phyloP scores from a whole-genome alignment of 2,113 vertebrate species.

The Aix galericulata region DNA sequence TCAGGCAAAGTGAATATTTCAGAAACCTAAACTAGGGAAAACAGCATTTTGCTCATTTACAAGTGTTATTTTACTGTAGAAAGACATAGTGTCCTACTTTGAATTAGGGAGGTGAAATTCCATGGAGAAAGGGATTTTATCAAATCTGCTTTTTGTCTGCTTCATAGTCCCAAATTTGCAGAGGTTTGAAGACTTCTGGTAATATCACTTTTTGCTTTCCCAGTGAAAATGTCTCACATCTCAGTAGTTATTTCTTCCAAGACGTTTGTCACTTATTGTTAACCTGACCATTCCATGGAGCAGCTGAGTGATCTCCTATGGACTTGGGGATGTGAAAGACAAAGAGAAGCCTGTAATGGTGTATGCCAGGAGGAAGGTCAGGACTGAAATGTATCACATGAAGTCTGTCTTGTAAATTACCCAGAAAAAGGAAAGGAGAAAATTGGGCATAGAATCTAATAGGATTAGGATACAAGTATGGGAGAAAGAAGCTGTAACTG shows the following conservation, averaged over 20 bases:
- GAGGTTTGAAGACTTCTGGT: neutral
- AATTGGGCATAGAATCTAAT: neutral
- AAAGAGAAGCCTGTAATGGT: neutral
- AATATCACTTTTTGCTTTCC: neutral
- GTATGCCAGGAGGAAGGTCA: neutral
- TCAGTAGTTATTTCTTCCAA: neutral
- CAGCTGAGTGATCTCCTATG: neutral
- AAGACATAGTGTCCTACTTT: neutral
- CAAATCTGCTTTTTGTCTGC: neutral
- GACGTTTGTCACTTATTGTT: neutral
- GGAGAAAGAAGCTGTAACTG: neutral
- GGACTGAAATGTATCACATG: fast-evolving
- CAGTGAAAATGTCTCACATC: fast-evolving
- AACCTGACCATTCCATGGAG: neutral
- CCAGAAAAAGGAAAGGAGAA: neutral
- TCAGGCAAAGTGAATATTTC: neutral
- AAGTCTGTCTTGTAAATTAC: neutral
- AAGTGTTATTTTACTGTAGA: neutral
- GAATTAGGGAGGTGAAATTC: neutral
- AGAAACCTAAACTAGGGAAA: neutral
- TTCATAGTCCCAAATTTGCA: neutral
- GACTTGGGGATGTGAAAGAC: neutral
- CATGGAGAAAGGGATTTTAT: neutral
- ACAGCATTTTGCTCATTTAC: neutral
- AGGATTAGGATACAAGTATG: neutral